Percentiles rank a stretch among this genome's conserved stretches.
Conservation (phyloP, 2,113 vertebrate species). For the Litocranius walleri region DNA sequence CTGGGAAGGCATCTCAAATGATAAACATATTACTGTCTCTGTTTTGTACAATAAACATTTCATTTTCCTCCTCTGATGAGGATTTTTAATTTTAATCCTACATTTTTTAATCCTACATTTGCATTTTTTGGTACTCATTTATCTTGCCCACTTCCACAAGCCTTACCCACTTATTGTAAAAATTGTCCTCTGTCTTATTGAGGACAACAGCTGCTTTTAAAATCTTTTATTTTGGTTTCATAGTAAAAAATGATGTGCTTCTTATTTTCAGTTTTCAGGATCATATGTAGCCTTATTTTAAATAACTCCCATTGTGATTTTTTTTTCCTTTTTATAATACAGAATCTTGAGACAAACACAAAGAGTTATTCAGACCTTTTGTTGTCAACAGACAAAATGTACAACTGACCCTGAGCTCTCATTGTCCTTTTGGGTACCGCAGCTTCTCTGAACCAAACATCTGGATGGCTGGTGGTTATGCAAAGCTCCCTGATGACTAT, state of each 20-base stretch:
- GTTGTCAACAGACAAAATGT: not conserved
- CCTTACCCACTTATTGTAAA: not conserved
- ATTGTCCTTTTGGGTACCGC: not conserved
- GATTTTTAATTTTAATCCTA: not conserved
- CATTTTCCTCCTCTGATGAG: not conserved
- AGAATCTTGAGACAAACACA: conserved; percentile 16
- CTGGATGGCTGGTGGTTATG: not conserved
- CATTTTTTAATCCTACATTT: not conserved
- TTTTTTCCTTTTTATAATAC: not conserved
- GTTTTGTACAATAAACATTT: not conserved
- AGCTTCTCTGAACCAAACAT: not conserved
- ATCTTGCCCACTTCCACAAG: not conserved
- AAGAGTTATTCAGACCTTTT: not conserved
- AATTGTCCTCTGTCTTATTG: not conserved
- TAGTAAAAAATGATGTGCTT: not conserved
- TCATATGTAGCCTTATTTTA: not conserved
- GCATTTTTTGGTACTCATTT: not conserved
- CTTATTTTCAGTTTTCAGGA: not conserved
- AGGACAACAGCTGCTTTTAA: not conserved
- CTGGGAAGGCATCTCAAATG: not conserved
- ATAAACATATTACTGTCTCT: not conserved
- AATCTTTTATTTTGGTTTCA: conserved; percentile 9
- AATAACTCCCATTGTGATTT: not conserved
- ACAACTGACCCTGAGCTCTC: not conserved
- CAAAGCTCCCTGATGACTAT: not conserved